These are phyloP conservation scores for Hepsetus odoe DNA, from an alignment of 2,113 vertebrate genomes.

Conservation along the genomic window DNA sequence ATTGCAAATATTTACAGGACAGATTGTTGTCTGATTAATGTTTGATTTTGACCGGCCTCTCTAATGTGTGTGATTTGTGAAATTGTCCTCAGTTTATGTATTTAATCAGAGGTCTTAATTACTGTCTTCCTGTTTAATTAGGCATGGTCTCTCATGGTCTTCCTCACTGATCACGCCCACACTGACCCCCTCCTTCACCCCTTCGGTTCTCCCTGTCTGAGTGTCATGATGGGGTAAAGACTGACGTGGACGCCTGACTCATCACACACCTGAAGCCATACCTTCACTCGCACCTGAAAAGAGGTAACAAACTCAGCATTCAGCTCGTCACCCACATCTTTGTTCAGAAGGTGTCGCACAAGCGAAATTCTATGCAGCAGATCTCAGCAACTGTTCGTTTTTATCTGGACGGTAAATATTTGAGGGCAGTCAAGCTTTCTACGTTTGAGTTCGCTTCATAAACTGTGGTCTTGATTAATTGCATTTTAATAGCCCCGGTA, in stretches of 20 bases:
- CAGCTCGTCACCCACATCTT: not conserved
- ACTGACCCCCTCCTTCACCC: not conserved
- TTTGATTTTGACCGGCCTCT: no score
- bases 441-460: no score
- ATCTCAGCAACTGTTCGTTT: not conserved
- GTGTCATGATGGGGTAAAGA: slow-evolving; percentile 54
- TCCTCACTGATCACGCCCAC: not conserved
- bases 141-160: not conserved
- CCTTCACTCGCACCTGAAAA: slow-evolving; percentile 26
- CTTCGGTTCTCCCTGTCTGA: not conserved
- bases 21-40: no score
- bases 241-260: not conserved
- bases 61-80: not conserved
- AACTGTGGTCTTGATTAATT: no score
- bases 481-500: no score
- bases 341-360: no score
- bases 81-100: not conserved
- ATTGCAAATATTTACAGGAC: no score
- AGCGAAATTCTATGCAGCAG: not conserved
- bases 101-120: not conserved
- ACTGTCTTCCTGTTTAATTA: not conserved
- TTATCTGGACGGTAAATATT: no score
- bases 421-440: no score
- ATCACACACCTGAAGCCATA: slow-evolving; percentile 26
- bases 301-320: slow-evolving; percentile 27